Conservation (phyloP, 1,140 invertebrate genomes). For the Leptoteleia sp. region DNA sequence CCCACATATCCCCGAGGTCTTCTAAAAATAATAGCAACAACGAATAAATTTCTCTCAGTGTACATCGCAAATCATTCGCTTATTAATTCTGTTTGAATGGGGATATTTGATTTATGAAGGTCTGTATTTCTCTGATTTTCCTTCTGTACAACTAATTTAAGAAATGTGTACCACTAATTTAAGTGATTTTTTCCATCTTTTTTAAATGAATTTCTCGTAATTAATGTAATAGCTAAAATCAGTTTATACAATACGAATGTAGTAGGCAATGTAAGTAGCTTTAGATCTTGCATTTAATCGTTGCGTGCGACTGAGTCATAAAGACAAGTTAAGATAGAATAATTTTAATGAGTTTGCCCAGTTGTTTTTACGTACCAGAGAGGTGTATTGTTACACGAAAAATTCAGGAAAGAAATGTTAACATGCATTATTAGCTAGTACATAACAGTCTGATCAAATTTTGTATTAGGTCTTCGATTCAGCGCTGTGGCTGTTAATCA, state of each 20-base stretch:
- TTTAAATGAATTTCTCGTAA: constrained; percentile 46
- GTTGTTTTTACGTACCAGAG: constrained; percentile 30
- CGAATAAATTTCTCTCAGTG: too few species aligned
- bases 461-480: constrained; percentile 46
- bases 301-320: constrained; percentile 42
- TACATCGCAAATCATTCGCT: too few species aligned
- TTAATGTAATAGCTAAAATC: constrained; percentile 45
- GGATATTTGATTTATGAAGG: too few species aligned
- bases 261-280: constrained; percentile 47
- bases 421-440: constrained; percentile 31
- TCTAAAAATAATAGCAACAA: too few species aligned
- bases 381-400: constrained; percentile 13
- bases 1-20: too few species aligned
- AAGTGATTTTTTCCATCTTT: constrained; percentile 20
- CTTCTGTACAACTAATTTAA: constrained; percentile 10
- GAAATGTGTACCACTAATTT: constrained; percentile 7
- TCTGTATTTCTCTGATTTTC: too few species aligned
- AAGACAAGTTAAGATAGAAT: constrained; percentile 14
- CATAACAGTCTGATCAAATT: constrained; percentile 39
- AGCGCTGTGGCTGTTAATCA: constrained; percentile 22
- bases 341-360: constrained; percentile 35
- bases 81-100: too few species aligned
- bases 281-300: constrained; percentile 57
- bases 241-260: constrained; percentile 32
- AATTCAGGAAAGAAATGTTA: constrained; percentile 20